These are phyloP conservation scores for Agrochola lychnidis DNA, from an alignment of 2,888 invertebrate genomes.

Conservation along the genomic window DNA sequence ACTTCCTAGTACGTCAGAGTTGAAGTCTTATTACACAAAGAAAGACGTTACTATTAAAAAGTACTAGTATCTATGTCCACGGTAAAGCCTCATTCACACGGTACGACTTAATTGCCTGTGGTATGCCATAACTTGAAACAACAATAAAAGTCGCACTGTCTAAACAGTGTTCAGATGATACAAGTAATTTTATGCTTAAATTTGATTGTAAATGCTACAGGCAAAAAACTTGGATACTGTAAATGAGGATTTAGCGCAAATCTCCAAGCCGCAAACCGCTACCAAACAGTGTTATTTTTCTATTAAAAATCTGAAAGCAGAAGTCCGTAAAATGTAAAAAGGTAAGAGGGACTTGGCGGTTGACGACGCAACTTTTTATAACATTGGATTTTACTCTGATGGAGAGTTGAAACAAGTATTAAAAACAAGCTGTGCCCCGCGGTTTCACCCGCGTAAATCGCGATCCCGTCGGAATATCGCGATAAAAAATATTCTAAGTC, in stretches of 20 bases:
- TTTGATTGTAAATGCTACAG: background rate
- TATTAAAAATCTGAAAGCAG: constrained; percentile 60
- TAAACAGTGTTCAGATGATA: background rate
- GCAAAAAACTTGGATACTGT: background rate
- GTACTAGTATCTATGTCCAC: background rate
- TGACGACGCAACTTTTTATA: constrained; percentile 57
- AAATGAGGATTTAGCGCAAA: background rate
- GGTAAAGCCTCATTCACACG: background rate
- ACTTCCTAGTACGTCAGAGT: too few relatives aligned
- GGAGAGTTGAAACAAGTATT: constrained; percentile 26
- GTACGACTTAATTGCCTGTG: background rate
- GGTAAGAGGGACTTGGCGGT: constrained; percentile 49
- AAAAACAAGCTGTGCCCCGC: background rate
- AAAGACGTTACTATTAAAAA: background rate
- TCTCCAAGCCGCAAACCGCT: constrained; percentile 31
- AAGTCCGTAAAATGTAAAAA: constrained; percentile 60
- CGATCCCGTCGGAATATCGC: too few relatives aligned
- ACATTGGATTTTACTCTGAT: constrained; percentile 61
- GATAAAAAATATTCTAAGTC: too few relatives aligned
- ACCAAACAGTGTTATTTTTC: constrained; percentile 53
- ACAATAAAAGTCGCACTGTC: background rate
- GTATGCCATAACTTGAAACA: background rate
- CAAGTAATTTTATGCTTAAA: background rate
- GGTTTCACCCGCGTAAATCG: too few relatives aligned
- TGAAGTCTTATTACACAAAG: background rate